These are phyloP conservation scores for Smutsia gigantea DNA, from an alignment of 2,797 vertebrate genomes.

Conservation along the genomic window DNA sequence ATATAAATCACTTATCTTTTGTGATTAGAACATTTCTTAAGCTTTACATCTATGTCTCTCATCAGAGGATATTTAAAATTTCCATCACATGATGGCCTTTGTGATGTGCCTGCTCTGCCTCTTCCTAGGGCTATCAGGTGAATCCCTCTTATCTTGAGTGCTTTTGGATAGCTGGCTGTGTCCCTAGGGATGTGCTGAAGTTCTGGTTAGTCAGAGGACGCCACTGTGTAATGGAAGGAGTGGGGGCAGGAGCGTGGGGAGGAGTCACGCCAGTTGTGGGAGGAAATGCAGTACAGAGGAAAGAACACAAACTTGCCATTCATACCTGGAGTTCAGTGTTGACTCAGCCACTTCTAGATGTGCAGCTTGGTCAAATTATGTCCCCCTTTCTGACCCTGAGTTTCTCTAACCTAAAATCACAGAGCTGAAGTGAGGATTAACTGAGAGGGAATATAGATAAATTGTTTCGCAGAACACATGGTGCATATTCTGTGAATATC, in stretches of 20 bases:
- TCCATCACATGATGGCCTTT: neutral
- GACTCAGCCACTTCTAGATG: neutral
- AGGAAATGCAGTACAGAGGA: neutral
- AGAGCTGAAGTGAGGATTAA: neutral
- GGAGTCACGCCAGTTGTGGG: neutral
- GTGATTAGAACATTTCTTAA: neutral
- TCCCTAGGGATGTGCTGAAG: neutral
- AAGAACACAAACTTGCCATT: neutral
- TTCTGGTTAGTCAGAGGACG: neutral
- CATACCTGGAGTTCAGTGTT: neutral
- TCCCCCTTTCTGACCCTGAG: neutral
- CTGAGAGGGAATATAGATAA: neutral
- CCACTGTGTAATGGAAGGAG: fast-evolving
- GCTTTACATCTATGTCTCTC: neutral
- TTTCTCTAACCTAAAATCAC: neutral
- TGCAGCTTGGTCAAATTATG: neutral
- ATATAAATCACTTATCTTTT: neutral
- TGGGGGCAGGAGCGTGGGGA: neutral
- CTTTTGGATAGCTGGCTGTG: neutral
- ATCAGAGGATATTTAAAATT: slow-evolving; percentile 3
- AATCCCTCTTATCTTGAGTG: neutral
- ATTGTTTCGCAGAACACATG: neutral
- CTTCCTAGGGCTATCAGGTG: neutral
- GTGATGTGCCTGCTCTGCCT: neutral
- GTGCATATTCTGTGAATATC: neutral